Evolutionary conservation across 2,888 invertebrate genomes (phyloP), one percentile per base, ranked within the genome.

Genomic region (Eristalinus sepulchralis): DNA sequence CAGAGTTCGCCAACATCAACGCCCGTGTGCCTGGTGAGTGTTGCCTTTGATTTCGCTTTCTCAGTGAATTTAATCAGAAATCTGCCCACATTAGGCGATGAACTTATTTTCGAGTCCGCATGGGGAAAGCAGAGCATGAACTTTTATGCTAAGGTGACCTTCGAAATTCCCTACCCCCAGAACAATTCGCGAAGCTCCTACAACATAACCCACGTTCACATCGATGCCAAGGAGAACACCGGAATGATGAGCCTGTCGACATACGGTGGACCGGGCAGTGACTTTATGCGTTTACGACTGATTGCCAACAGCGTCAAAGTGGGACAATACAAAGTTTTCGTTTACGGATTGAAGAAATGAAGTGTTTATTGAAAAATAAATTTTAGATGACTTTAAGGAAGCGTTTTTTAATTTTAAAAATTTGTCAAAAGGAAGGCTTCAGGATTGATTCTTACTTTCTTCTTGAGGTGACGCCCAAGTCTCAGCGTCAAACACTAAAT

Each of bases 331-430:
- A 64, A 11, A 13, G 13, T 83, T n/a, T 27, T 53, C 0, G 57
- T 83, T 22, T 83, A 83, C 57, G 83, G 83, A n/a, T 72, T 73
- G 60, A 78, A 78, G 57, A 83, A 83, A 63, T 83, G 27, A 57
- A 27, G 53, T 1, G n/a, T 5, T 53, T 53, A 0, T 31, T n/a
- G n/a, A 9, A 13, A 20, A 6, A 39, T 13, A 13, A 39, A 39
- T 39, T 39, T 39, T 27, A 5, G 27, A 2, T 5, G 27, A 5
- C 27, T 27, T 27, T 27, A 27, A 27, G 36, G 8, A 36, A 11
- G n/a, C n/a, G n/a, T n/a, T n/a, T n/a, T n/a, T n/a, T n/a, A n/a
- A 39, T 39, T 13, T 13, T 8, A 39, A 39, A 39, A 39, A 39
- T 10, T 3, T 39, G 2, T 13, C 8, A 39, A n/a, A 13, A 13